Conservation (phyloP, 1,140 invertebrate genomes). For the Drosophila lini region DNA sequence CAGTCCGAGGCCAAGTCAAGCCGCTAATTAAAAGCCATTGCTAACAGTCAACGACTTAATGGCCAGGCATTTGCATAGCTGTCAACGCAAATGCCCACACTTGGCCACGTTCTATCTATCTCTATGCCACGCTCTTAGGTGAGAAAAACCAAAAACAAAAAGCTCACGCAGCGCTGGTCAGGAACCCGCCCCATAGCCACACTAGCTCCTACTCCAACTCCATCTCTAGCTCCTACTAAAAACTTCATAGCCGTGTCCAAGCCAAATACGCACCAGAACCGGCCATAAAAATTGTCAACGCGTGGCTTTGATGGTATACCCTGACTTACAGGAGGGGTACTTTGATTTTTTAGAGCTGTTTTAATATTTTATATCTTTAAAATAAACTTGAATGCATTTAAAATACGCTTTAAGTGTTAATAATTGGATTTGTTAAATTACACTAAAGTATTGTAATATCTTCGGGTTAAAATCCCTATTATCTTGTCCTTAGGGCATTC, state of each 20-base stretch:
- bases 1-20: slow-evolving; percentile 44
- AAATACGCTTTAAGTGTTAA: background rate
- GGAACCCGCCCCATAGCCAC: slow-evolving; percentile 16
- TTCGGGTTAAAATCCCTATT: background rate
- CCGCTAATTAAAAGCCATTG: slow-evolving; percentile 79
- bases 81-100: slow-evolving; percentile 77
- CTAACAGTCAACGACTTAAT: slow-evolving; percentile 79
- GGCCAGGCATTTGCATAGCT: slow-evolving; percentile 77
- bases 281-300: slow-evolving; percentile 78
- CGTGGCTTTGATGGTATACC: slow-evolving; percentile 46
- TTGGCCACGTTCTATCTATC: slow-evolving; percentile 56
- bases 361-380: background rate
- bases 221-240: slow-evolving; percentile 12
- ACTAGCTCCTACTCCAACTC: slow-evolving; percentile 10
- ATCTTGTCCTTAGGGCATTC: slow-evolving; percentile 3
- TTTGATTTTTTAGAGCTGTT: too few species aligned
- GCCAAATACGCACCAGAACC: slow-evolving; percentile 72
- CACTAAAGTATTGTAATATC: background rate
- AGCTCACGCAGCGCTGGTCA: slow-evolving; percentile 34
- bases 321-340: slow-evolving; percentile 3
- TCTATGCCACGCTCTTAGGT: slow-evolving; percentile 15
- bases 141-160: slow-evolving; percentile 46
- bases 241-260: slow-evolving; percentile 26
- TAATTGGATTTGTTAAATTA: background rate
- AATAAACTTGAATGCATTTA: background rate